Evolutionary conservation across 2,888 invertebrate species (phyloP).

Genomic region (Lordiphosa fenestrarum): DNA sequence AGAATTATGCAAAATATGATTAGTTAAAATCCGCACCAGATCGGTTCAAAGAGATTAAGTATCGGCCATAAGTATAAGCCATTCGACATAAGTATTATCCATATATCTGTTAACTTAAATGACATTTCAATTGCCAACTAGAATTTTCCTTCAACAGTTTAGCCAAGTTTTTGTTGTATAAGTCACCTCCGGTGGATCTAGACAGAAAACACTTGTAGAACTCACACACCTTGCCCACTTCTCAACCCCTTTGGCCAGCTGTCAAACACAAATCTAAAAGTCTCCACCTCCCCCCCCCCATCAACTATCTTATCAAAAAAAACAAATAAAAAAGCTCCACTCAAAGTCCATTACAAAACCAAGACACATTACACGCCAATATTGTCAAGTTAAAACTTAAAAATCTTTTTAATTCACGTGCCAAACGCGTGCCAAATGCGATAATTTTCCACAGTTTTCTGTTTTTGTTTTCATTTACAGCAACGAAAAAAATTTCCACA

Average conservation of each 20-base stretch:
- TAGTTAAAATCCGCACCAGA: no score
- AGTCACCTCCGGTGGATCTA: background rate
- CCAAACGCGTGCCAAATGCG: slow-evolving; percentile 23
- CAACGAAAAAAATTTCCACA: slow-evolving; percentile 44
- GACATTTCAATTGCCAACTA: slow-evolving; percentile 16
- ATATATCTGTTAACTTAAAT: slow-evolving; percentile 6
- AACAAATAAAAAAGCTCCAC: no score
- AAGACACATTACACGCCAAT: background rate
- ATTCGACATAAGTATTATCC: no score
- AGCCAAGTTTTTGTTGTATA: slow-evolving; percentile 17
- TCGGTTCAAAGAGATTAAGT: no score
- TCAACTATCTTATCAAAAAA: slow-evolving; percentile 1
- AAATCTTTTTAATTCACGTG: slow-evolving; percentile 17
- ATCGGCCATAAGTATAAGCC: no score
- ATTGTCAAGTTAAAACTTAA: background rate
- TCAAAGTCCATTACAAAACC: background rate
- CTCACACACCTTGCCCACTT: no score
- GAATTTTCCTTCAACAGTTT: slow-evolving; percentile 8
- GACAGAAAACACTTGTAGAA: slow-evolving; percentile 32
- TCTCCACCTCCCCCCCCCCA: background rate
- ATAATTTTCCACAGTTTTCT: slow-evolving; percentile 34
- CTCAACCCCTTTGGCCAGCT: slow-evolving; percentile 4
- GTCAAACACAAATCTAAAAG: slow-evolving; percentile 11
- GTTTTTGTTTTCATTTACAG: slow-evolving; percentile 26
- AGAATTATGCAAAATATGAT: no score